Percentiles rank a stretch among this genome's conserved stretches.
phyloP scores from a whole-genome alignment of 1,140 invertebrate species.

The Drosophila nebulosa region DNA sequence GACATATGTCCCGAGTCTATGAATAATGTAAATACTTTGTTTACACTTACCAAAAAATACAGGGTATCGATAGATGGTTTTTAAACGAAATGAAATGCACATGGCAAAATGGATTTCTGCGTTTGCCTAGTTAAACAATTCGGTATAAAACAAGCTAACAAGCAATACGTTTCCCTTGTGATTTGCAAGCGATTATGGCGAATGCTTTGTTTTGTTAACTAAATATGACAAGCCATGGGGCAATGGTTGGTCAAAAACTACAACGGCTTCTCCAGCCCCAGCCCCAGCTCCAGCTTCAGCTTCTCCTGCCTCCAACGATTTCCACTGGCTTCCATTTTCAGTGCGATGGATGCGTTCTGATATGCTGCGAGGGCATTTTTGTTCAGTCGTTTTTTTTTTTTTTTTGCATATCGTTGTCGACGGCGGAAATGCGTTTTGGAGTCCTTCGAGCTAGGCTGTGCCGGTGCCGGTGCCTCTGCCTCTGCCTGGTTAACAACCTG shows the following conservation, averaged over 20 bases:
- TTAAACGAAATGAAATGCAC: neutral
- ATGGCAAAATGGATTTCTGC: neutral
- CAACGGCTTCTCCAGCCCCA: neutral
- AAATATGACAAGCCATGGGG: slow-evolving; percentile 63
- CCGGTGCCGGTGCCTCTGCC: too few species aligned
- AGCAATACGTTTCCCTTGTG: slow-evolving; percentile 43
- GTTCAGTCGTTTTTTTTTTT: neutral
- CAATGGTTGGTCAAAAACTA: slow-evolving; percentile 29
- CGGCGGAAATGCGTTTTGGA: slow-evolving; percentile 70
- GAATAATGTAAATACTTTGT: too few species aligned
- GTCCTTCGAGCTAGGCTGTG: slow-evolving; percentile 45
- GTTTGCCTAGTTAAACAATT: slow-evolving; percentile 39
- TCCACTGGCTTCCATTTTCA: neutral
- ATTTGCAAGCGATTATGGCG: slow-evolving; percentile 67
- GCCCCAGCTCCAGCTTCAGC: neutral
- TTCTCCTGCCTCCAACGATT: neutral
- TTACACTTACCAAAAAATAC: neutral
- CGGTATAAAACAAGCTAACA: slow-evolving; percentile 36
- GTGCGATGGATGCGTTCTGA: slow-evolving; percentile 39
- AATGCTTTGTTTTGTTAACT: slow-evolving; percentile 71
- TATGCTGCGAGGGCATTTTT: slow-evolving; percentile 28
- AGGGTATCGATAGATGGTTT: neutral
- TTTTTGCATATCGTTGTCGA: slow-evolving; percentile 55
- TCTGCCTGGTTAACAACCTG: slow-evolving; percentile 17
- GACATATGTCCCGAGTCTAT: too few species aligned